Conservation (phyloP, 1,140 invertebrate genomes). For the Hylaeus volcanicus region DNA sequence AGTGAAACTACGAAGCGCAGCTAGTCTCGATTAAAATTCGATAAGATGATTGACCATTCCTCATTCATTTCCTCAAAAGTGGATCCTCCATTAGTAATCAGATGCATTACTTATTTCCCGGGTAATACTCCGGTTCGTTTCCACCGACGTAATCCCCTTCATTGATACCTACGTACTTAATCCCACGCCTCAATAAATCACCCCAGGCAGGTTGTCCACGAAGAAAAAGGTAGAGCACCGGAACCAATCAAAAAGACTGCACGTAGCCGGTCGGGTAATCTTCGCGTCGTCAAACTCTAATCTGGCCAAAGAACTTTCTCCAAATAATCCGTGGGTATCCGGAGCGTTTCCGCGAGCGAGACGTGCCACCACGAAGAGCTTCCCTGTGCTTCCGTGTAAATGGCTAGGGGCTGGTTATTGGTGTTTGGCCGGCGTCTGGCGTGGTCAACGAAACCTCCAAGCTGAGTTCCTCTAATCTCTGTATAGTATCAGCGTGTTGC, state of each 20-base stretch:
- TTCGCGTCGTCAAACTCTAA: conserved; percentile 39
- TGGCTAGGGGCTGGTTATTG: neutral
- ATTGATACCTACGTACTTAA: conserved; percentile 7
- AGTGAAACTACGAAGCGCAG: too few relatives aligned
- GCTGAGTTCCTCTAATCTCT: neutral
- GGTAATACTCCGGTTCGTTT: too few relatives aligned
- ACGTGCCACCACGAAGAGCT: neutral
- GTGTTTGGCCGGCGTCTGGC: neutral
- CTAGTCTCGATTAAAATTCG: too few relatives aligned
- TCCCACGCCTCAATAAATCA: conserved; percentile 16
- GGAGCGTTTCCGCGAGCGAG: neutral
- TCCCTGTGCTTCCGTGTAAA: neutral
- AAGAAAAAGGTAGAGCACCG: too few relatives aligned
- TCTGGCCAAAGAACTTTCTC: conserved; percentile 16
- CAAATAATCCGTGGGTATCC: conserved; percentile 10
- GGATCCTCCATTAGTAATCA: too few relatives aligned
- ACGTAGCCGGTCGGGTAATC: conserved; percentile 19
- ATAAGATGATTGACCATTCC: too few relatives aligned
- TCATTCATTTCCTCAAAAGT: too few relatives aligned
- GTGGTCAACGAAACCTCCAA: neutral
- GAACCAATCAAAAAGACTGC: conserved; percentile 24
- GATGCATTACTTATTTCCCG: too few relatives aligned
- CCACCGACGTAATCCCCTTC: too few relatives aligned
- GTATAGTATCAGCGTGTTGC: too few relatives aligned
- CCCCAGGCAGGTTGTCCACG: neutral